phyloP scores from a whole-genome alignment of 2,888 invertebrate species.

The Ischnura elegans region DNA sequence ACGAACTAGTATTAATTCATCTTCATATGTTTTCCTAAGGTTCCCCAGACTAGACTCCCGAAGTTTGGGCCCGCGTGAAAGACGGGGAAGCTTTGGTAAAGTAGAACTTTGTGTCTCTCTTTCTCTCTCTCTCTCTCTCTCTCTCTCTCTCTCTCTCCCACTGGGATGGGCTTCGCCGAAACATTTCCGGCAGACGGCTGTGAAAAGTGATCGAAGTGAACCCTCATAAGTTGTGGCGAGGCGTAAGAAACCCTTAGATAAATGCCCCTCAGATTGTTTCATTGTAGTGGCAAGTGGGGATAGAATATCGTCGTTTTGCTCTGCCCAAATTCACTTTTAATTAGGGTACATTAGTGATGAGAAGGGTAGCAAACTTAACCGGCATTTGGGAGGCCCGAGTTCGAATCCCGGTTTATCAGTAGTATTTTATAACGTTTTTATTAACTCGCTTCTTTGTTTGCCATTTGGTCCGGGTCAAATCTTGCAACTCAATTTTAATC shows the following conservation, averaged over 20 bases:
- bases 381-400: too few species aligned
- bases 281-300: not conserved
- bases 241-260: not conserved
- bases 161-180: not conserved
- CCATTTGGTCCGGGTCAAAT: too few species aligned
- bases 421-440: too few species aligned
- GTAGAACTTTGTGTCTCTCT: not conserved
- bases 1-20: slow-evolving; percentile 1
- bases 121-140: not conserved
- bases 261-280: not conserved
- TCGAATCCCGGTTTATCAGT: too few species aligned
- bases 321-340: too few species aligned
- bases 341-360: too few species aligned
- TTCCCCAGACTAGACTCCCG: not conserved
- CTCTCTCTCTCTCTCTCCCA: not conserved
- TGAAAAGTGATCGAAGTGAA: not conserved
- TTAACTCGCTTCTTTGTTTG: too few species aligned
- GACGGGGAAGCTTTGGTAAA: not conserved
- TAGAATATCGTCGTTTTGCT: too few species aligned
- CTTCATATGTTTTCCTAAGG: slow-evolving; percentile 9
- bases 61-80: not conserved
- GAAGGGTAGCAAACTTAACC: too few species aligned
- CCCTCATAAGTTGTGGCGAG: not conserved
- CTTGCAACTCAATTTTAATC: too few species aligned
- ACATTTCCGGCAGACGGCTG: not conserved